Evolutionary conservation across 2,888 invertebrate genomes (phyloP).

Genomic region (Lycia hirtaria): DNA sequence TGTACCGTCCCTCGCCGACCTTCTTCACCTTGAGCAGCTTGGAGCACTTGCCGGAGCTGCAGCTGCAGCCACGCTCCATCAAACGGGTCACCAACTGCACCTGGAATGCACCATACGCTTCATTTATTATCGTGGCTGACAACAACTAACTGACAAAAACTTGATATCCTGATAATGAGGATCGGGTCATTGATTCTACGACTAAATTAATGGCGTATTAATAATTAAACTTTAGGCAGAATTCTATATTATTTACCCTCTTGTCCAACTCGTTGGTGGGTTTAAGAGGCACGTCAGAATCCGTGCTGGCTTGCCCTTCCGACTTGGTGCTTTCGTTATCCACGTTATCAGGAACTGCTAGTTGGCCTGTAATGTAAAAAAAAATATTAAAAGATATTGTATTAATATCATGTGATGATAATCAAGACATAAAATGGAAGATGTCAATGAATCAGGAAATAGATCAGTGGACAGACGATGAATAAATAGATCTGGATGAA

Average conservation of each 20-base stretch:
- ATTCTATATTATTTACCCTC: constrained; percentile 49
- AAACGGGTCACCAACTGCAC: constrained; percentile 89
- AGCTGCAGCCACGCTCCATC: constrained; percentile 91
- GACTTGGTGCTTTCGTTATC: constrained; percentile 90
- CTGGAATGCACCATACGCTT: constrained; percentile 54
- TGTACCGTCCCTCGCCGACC: constrained; percentile 94
- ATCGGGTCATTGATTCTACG: too few relatives aligned
- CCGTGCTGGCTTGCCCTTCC: constrained; percentile 85
- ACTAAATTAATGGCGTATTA: too few relatives aligned
- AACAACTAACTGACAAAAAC: not conserved
- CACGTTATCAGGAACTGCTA: constrained; percentile 77
- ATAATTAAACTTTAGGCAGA: too few relatives aligned
- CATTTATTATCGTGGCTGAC: not conserved
- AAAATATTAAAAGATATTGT: not conserved
- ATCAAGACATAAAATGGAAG: too few relatives aligned
- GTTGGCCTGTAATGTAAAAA: constrained; percentile 50
- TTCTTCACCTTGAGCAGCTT: constrained; percentile 91
- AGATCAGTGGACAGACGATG: too few relatives aligned
- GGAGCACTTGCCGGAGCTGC: constrained; percentile 89
- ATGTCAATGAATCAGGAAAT: too few relatives aligned
- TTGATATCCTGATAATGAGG: too few relatives aligned
- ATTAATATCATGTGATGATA: not conserved
- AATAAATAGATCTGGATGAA: too few relatives aligned
- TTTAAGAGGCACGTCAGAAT: constrained; percentile 87
- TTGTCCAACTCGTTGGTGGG: constrained; percentile 89